Base-by-base conservation (phyloP, 2,797 vertebrate genomes). In the Ara ararauna region DNA sequence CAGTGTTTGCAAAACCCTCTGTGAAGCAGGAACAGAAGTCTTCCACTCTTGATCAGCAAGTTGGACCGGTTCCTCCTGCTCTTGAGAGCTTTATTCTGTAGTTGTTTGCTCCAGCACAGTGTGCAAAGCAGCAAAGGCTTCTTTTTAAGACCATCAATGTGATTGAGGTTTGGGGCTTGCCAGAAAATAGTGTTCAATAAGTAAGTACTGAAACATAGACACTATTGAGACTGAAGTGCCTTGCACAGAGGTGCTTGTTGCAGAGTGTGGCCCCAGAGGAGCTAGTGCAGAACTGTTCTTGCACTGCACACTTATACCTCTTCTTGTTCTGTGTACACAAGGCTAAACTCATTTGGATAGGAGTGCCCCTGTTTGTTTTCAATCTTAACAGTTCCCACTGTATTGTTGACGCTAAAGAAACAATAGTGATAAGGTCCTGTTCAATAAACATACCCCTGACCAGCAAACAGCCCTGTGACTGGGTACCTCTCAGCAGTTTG, bases 351-450 rank as follows among this genome's bases (percentile, higher is more conserved):
- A 26, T 85, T 92, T 45, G 0, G 2, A 30, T 83, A 58, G 90
- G 81, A 87, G 74, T 85, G 91, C 53, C 80, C 0, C 24, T 95
- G 6, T 93, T 94, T 94, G 77, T 21, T 91, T 93, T 94, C 2
- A 10, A 4, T 82, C 47, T 73, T 71, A 24, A 80, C 84, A 71
- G 72, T 89, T 96, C 86, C 88, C 71, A 77, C 95, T 93, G 78
- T 92, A 32, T 58, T 95, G 84, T 96, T 96, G 95, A 92, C 83
- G 79, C 48, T 85, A 87, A 74, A 89, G 84, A 90, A 9, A 18
- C 91, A 71, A 58, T 47, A 76, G 64, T 32, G 95, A 96, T 96
- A 96, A 93, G 85, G 60, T 42, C 68, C 4, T 77, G 64, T 80
- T 94, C 77, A 34, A 3, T 79, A 84, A 93, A 68, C 76, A 83